A percentile compares a stretch with the other conserved stretches of the same genome.
These are phyloP conservation scores for Orchesella cincta DNA, from an alignment of 1,140 invertebrate genomes.

Conservation along the genomic window DNA sequence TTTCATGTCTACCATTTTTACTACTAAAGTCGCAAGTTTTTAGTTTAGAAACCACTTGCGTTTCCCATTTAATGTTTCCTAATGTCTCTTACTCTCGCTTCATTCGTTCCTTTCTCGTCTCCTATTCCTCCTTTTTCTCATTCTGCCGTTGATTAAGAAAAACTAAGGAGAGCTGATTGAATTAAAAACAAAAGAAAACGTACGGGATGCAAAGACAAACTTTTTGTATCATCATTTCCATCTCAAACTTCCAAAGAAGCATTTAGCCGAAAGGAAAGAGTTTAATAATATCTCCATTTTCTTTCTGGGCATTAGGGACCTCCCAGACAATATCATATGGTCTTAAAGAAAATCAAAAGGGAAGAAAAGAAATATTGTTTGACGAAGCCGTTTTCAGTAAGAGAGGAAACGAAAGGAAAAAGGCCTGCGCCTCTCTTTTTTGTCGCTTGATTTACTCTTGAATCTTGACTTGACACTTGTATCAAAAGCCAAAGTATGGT, in stretches of 20 bases:
- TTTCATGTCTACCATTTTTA: too few species aligned
- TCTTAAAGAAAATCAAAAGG: background rate
- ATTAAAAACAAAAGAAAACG: background rate
- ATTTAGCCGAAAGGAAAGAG: background rate
- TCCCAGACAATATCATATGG: background rate
- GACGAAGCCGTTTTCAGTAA: too few species aligned
- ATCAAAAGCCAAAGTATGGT: background rate
- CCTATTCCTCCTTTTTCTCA: background rate
- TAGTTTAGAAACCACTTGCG: too few species aligned
- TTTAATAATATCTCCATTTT: constrained; percentile 14
- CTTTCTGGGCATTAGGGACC: background rate
- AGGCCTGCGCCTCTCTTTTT: too few species aligned
- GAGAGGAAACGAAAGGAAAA: too few species aligned
- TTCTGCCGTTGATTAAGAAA: background rate
- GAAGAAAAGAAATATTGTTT: background rate
- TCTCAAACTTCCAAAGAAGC: background rate
- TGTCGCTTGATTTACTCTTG: constrained; percentile 24
- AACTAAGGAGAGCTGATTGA: background rate
- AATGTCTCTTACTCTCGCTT: background rate
- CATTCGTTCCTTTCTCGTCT: background rate
- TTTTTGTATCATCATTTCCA: background rate
- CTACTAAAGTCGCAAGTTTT: too few species aligned
- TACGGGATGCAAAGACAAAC: background rate
- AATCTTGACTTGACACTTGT: constrained; percentile 24
- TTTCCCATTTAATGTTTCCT: too few species aligned